A percentile compares a stretch with the other conserved stretches of the same genome.
phyloP scores from a whole-genome alignment of 2,113 vertebrate genomes.

The Xenopus tropicalis region DNA sequence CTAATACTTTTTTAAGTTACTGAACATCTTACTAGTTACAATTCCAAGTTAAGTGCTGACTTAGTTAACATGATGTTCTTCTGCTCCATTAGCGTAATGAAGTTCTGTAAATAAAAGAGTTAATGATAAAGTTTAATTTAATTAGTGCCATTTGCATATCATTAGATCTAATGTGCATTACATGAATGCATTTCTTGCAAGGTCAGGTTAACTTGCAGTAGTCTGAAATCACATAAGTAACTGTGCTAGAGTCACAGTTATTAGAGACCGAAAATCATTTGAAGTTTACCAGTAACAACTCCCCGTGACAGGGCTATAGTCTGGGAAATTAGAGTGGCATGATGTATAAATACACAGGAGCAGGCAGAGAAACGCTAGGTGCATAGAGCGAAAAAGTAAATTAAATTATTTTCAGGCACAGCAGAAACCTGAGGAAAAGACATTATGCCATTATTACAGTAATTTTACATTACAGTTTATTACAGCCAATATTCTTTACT shows the following conservation, averaged over 20 bases:
- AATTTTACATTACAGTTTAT: background rate
- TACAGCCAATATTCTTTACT: background rate
- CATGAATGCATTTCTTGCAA: background rate
- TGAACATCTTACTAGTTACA: background rate
- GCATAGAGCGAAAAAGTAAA: background rate
- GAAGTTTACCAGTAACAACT: background rate
- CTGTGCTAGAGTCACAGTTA: background rate
- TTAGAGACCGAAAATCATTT: background rate
- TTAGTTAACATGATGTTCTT: background rate
- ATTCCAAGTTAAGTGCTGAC: constrained; percentile 1
- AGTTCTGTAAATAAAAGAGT: background rate
- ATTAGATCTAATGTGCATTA: background rate
- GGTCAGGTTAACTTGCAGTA: background rate
- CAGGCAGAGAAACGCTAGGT: background rate
- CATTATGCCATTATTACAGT: background rate
- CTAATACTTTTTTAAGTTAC: background rate
- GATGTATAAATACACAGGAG: background rate
- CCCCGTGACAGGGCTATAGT: background rate
- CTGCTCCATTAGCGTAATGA: background rate
- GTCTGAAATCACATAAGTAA: background rate
- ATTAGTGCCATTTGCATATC: background rate
- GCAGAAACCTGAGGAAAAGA: background rate
- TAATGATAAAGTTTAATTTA: constrained; percentile 3
- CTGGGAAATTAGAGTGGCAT: background rate
- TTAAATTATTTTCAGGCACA: background rate